Conservation (phyloP, 2,797 vertebrate species). For the Enteromius unitaeniatus region DNA sequence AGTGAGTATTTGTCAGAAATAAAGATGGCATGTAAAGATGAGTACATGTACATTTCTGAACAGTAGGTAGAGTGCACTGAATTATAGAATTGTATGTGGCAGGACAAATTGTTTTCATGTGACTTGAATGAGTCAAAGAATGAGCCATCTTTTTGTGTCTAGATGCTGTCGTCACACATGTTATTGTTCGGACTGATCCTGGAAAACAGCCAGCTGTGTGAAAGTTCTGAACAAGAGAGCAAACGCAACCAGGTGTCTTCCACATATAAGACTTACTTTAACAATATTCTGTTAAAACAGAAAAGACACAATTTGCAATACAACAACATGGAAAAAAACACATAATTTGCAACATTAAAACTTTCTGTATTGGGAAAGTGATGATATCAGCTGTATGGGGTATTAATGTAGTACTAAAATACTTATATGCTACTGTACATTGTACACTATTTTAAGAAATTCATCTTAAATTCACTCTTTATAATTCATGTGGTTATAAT, state of each 20-base stretch:
- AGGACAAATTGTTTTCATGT: background rate
- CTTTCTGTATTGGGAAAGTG: background rate
- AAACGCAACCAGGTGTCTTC: slow-evolving; percentile 84
- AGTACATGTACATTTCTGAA: background rate
- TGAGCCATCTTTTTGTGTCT: slow-evolving; percentile 6
- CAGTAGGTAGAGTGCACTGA: background rate
- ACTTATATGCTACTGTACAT: background rate
- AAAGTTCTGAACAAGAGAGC: slow-evolving; percentile 87
- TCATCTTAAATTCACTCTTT: background rate
- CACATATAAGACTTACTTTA: too few species aligned
- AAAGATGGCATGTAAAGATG: background rate
- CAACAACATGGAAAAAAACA: background rate
- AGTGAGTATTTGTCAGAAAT: slow-evolving; percentile 24
- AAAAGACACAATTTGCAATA: background rate
- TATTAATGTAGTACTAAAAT: background rate
- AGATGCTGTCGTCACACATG: slow-evolving; percentile 87
- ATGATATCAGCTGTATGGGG: background rate
- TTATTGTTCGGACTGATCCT: slow-evolving; percentile 87
- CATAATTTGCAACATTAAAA: background rate
- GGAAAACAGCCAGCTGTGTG: slow-evolving; percentile 88
- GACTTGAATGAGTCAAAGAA: slow-evolving; percentile 10
- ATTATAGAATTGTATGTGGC: background rate
- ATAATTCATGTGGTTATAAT: background rate
- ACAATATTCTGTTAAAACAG: background rate
- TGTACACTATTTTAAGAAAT: background rate